phyloP scores from a whole-genome alignment of 2,888 invertebrate genomes.

The Bombylius discolor region DNA sequence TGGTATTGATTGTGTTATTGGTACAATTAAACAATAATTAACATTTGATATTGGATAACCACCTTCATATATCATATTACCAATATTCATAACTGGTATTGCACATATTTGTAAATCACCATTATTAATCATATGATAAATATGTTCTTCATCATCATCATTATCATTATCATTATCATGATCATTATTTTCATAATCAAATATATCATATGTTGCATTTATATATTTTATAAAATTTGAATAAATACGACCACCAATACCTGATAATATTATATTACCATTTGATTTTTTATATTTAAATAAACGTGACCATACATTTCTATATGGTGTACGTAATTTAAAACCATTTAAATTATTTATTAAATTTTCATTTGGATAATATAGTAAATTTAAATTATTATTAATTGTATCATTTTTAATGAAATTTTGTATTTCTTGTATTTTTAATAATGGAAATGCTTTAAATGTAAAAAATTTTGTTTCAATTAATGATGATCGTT shows the following conservation, averaged over 20 bases:
- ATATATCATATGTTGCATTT: background rate
- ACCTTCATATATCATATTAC: background rate
- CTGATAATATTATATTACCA: background rate
- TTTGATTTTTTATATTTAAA: background rate
- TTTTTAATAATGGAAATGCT: background rate
- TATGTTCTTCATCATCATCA: background rate
- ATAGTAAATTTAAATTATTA: no score
- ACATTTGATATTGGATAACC: background rate
- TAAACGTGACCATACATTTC: background rate
- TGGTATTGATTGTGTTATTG: background rate
- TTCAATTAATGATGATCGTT: background rate
- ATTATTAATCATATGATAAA: background rate
- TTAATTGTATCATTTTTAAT: no score
- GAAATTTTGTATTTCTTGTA: background rate
- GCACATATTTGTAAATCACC: background rate
- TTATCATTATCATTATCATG: background rate
- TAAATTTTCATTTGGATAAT: no score
- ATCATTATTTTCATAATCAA: background rate
- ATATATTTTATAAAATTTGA: background rate
- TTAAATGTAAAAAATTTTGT: background rate
- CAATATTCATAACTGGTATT: background rate
- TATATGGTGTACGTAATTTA: background rate
- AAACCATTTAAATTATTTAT: background rate
- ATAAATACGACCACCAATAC: background rate
- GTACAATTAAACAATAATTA: background rate